phyloP scores from a whole-genome alignment of 2,113 vertebrate species.

The Laterallus jamaicensis region DNA sequence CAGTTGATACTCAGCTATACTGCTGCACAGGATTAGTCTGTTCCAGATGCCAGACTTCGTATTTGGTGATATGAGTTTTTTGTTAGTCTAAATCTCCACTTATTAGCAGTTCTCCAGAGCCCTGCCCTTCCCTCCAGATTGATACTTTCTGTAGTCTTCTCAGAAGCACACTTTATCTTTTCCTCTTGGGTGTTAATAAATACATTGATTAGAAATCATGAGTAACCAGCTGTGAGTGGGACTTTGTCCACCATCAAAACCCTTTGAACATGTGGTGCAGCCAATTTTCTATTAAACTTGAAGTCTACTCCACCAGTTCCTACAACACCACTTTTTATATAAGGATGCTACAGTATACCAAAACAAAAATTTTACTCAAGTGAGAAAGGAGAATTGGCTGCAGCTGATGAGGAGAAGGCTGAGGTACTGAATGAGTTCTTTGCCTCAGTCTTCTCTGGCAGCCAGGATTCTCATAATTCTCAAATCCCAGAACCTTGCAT shows the following conservation, averaged over 20 bases:
- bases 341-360: not conserved
- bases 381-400: not conserved
- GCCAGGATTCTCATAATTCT: too few species aligned
- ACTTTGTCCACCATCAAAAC: not conserved
- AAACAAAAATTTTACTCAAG: not conserved
- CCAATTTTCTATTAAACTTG: not conserved
- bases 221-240: not conserved
- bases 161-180: not conserved
- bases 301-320: not conserved
- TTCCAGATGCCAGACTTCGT: not conserved
- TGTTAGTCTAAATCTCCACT: not conserved
- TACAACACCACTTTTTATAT: not conserved
- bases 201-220: not conserved
- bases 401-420: too few species aligned
- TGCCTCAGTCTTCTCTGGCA: too few species aligned
- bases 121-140: not conserved
- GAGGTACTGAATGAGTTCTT: too few species aligned
- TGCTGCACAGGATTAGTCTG: not conserved
- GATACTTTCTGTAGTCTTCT: not conserved
- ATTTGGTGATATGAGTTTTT: not conserved
- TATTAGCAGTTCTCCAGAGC: not conserved
- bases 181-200: not conserved
- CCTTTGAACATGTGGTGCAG: not conserved
- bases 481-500: too few species aligned
- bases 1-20: not conserved